Percentiles rank a stretch among this genome's conserved stretches.
Conservation (phyloP, 2,888 invertebrate species). For the Trissoscelio sp. region DNA sequence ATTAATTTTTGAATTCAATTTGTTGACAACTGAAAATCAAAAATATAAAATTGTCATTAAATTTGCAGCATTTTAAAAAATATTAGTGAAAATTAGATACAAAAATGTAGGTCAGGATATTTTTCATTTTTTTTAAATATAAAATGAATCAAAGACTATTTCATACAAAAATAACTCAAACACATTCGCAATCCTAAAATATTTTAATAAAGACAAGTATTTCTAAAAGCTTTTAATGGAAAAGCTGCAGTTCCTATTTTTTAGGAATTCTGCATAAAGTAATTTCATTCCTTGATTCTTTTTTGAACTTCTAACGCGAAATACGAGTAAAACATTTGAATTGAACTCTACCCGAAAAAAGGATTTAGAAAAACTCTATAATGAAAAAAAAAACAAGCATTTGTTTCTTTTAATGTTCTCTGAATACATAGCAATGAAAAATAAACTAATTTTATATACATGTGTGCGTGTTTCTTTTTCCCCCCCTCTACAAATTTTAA, state of each 20-base stretch:
- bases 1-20: no score
- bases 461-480: no score
- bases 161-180: background rate
- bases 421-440: background rate
- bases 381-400: conserved; percentile 1
- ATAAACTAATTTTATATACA: background rate
- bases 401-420: background rate
- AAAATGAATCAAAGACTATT: background rate
- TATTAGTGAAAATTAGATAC: no score
- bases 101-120: no score
- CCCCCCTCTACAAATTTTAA: no score
- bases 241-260: background rate
- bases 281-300: conserved; percentile 11
- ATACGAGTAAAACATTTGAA: conserved; percentile 5
- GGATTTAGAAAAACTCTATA: background rate
- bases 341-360: background rate
- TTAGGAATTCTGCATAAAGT: conserved; percentile 2
- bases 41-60: no score
- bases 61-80: no score
- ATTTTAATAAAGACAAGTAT: background rate
- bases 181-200: background rate
- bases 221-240: background rate
- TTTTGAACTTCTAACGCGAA: conserved; percentile 5
- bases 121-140: no score
- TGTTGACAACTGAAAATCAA: no score